phyloP scores from a whole-genome alignment of 2,113 vertebrate species.

The Platysteira castanea region DNA sequence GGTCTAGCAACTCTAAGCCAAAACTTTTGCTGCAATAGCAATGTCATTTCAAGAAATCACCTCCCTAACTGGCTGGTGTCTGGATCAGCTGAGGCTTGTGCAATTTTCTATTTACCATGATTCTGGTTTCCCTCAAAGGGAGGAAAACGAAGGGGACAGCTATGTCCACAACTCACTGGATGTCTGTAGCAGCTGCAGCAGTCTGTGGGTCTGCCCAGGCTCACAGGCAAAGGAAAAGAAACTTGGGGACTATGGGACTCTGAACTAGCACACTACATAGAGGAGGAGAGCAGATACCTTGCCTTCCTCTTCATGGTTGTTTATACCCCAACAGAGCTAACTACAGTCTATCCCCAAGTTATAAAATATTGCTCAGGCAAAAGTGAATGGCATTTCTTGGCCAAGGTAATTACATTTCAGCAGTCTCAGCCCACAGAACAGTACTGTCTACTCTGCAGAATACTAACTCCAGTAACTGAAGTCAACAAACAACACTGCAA shows the following conservation, averaged over 20 bases:
- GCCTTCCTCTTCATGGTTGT: not conserved
- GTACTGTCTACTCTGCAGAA: slow-evolving; percentile 10
- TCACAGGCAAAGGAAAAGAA: not conserved
- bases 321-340: not conserved
- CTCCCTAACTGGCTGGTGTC: not conserved
- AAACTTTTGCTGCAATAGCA: not conserved
- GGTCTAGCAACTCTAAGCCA: not conserved
- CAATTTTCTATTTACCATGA: not conserved
- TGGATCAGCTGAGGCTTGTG: not conserved
- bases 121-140: not conserved
- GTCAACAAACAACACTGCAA: not conserved
- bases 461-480: slow-evolving; percentile 23
- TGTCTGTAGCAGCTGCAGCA: not conserved
- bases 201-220: not conserved
- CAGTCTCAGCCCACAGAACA: not conserved
- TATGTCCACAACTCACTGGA: not conserved
- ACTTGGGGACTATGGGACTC: not conserved
- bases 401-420: not conserved
- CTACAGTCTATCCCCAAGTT: not conserved
- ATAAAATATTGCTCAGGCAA: not conserved
- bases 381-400: not conserved
- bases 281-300: not conserved
- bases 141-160: rapidly evolving
- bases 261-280: rapidly evolving
- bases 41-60: not conserved